Percentiles rank a stretch among this genome's conserved stretches.
phyloP scores from a whole-genome alignment of 2,888 invertebrate genomes.

The Anaspis maculata region DNA sequence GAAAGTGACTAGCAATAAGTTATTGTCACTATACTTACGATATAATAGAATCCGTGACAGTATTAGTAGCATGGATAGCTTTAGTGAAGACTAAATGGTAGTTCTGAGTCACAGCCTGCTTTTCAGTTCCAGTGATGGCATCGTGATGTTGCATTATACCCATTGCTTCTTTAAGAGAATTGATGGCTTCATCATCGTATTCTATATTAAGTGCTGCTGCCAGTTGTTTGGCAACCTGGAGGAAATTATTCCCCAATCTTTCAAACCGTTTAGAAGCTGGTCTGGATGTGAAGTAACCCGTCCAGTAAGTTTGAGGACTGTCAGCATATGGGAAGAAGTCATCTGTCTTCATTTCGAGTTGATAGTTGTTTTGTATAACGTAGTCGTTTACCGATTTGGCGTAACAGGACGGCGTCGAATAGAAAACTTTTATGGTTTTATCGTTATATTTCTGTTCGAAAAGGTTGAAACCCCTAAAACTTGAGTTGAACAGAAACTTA shows the following conservation, averaged over 20 bases:
- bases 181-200: slow-evolving; percentile 4
- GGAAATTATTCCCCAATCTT: slow-evolving; percentile 58
- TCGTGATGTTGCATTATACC: slow-evolving; percentile 91
- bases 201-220: slow-evolving; percentile 2
- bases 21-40: slow-evolving; percentile 7
- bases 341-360: slow-evolving; percentile 57
- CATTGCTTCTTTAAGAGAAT: slow-evolving; percentile 58
- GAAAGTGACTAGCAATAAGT: no score
- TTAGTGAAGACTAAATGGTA: slow-evolving; percentile 44
- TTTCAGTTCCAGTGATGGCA: slow-evolving; percentile 79
- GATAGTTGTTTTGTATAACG: slow-evolving; percentile 6
- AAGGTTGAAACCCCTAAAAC: slow-evolving; percentile 8
- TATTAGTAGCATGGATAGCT: slow-evolving; percentile 2
- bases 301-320: slow-evolving; percentile 80
- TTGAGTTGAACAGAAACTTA: not conserved
- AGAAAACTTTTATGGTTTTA: slow-evolving; percentile 56
- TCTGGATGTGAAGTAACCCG: slow-evolving; percentile 78
- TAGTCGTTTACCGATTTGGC: slow-evolving; percentile 54
- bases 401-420: slow-evolving; percentile 76
- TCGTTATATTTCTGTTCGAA: slow-evolving; percentile 7
- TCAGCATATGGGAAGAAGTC: slow-evolving; percentile 89
- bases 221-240: slow-evolving; percentile 43
- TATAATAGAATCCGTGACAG: slow-evolving; percentile 2
- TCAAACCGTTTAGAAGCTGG: slow-evolving; percentile 71
- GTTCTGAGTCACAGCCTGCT: slow-evolving; percentile 80